Base-by-base conservation (phyloP, 2,797 vertebrate genomes). In the Urosaurus nigricauda region DNA sequence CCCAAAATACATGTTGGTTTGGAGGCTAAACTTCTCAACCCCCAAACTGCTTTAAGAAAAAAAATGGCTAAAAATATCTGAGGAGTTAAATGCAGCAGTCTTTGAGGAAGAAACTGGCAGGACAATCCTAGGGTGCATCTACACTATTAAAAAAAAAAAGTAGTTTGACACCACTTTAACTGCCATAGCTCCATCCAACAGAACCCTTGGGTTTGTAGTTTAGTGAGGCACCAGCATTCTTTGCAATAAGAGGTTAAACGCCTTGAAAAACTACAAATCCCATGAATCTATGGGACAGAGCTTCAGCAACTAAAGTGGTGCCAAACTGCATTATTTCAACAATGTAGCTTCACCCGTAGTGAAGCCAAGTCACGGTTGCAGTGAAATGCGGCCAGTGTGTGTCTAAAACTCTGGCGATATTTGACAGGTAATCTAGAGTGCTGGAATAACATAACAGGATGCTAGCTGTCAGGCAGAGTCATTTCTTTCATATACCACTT, bases 361-460 rank as follows among this genome's bases (percentile, higher is more conserved):
- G 32, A 83, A 21, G 56, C 8, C 7, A 14, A 77, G 26, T 63
- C 73, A 63, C n/a, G 47, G 73, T 26, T 43, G 56, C 14, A 19
- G 73, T 77, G 84, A 73, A 47, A 29, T 2, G 9, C 13, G 60
- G 84, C 73, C 84, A 85, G 16, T 40, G 24, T 43, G 35, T 43
- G 35, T 75, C 71, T 77, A 75, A 85, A 85, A 73, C 24, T 32
- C 56, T 32, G 73, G 71, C 37, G 43, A 58, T 40, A 40, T 75
- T 75, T 85, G 84, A 60, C 56, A 58, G 35, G 84, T 63, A 85
- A 75, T 85, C 56, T 77, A 58, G 53, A 85, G 75, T 77, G 71
- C 75, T 85, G 35, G 53, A 85, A 24, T 77, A 77, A 85, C n/a
- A 74, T 35, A 29, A 85, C 26, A 60, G 37, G 73, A 63, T 77